These are phyloP conservation scores for Meteorus colon DNA, from an alignment of 2,888 invertebrate species.

Conservation along the genomic window DNA sequence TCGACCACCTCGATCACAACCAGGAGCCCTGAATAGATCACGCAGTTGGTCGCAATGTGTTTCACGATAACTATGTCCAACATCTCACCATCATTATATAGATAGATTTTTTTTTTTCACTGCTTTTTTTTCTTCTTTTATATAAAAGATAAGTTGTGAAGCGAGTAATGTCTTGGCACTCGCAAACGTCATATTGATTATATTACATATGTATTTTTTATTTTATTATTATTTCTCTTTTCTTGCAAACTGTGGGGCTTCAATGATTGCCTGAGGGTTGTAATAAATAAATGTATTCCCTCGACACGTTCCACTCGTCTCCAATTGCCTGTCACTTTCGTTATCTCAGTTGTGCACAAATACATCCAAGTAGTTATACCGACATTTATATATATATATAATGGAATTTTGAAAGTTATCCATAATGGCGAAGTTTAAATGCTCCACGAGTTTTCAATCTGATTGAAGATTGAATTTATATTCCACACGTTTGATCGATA, in stretches of 20 bases:
- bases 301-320: conserved; percentile 32
- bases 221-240: background rate
- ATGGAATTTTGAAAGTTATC: conserved; percentile 5
- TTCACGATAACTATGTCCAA: conserved; percentile 10
- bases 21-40: conserved; percentile 60
- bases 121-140: background rate
- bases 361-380: background rate
- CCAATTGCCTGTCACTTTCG: conserved; percentile 34
- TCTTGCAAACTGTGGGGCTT: conserved; percentile 18
- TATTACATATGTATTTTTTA: conserved; percentile 21
- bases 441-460: conserved; percentile 13
- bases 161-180: conserved; percentile 1
- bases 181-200: conserved; percentile 44
- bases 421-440: conserved; percentile 6
- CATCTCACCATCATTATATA: background rate
- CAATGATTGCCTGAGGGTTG: conserved; percentile 37
- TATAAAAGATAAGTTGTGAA: conserved; percentile 5
- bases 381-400: conserved; percentile 11
- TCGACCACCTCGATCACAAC: conserved; percentile 67
- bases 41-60: conserved; percentile 24
- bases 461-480: background rate
- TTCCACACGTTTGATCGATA: conserved; percentile 1
- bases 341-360: conserved; percentile 39
- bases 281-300: conserved; percentile 29
- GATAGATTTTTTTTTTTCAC: background rate